Evolutionary conservation across 2,113 vertebrate genomes (phyloP), one percentile per base, ranked within the genome.

Genomic region (Seriola rivoliana): DNA sequence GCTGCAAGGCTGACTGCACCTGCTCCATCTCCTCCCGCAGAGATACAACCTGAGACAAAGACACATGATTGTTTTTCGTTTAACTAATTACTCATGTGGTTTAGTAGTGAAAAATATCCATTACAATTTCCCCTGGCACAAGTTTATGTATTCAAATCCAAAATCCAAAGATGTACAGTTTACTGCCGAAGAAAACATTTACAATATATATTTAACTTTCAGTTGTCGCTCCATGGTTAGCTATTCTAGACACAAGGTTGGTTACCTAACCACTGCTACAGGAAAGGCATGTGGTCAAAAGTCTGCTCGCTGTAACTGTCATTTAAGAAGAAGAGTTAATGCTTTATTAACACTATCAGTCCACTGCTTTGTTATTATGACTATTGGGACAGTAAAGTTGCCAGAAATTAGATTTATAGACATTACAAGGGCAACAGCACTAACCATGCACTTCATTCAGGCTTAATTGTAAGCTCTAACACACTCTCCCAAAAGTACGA

Each of bases 1-100:
- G 62, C 62, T 87, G 75, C 12, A 91, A 68, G 11, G 55, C 71
- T 12, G 63, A 63, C 60, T 90, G 79, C 44, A 93, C 36, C n/a
- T 29, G 68, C 25, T 60, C 67, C 42, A 86, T 50, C 52, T 92
- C 77, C 42, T 73, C 40, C 46, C 70, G 75, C 70, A 90, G 82
- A 62, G 71, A 74, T 11, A 19, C 65, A 54, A 90, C 55, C 90
- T 93, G 44, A 52, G 44, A 55, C n/a, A 68, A 36, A 75, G 42
- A 67, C 32, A 71, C 21, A 62, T 8, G 36, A 21, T 19, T 19
- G 7, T 50, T 19, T n/a, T 7, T 3, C 3, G 25, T 16, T 46
- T 32, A 21, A 55, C 14, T 1, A 17, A 14, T 36, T 25, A 69
- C 19, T 25, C 2, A 3, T 40, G 23, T 21, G 6, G 60, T 59